Evolutionary conservation across 2,113 vertebrate genomes (phyloP).

Genomic region (Psittacula cyanocephala): DNA sequence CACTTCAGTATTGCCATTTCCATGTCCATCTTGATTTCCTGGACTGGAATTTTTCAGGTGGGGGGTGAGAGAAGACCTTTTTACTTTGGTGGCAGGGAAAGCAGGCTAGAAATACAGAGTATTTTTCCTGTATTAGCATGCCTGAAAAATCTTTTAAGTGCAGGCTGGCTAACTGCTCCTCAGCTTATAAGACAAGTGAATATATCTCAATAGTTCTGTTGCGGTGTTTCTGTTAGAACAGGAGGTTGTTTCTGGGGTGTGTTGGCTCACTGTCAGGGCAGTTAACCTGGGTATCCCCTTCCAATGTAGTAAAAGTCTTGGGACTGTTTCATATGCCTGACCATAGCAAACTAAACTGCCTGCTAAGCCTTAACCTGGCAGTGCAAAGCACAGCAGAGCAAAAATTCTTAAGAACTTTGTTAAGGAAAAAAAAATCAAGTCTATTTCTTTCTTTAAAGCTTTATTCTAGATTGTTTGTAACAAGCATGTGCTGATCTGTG

Average conservation of each 20-base stretch:
- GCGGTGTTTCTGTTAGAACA: background rate
- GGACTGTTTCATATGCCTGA: background rate
- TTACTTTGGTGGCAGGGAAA: background rate
- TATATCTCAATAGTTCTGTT: background rate
- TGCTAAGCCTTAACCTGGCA: background rate
- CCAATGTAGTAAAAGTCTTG: background rate
- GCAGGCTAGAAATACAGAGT: background rate
- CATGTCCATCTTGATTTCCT: background rate
- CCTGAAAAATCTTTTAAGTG: background rate
- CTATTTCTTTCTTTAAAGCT: background rate
- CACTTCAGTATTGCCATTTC: background rate
- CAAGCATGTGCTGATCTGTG: background rate
- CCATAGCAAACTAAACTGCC: background rate
- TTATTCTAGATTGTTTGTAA: background rate
- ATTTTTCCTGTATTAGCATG: background rate
- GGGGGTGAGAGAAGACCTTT: background rate
- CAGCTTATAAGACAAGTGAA: background rate
- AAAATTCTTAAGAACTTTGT: fast-evolving
- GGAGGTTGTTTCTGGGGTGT: background rate
- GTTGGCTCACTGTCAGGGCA: background rate
- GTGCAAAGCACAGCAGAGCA: background rate
- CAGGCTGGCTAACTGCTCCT: background rate
- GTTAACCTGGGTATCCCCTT: background rate
- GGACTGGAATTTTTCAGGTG: background rate
- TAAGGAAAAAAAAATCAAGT: background rate